These are phyloP conservation scores for Fragum sueziense DNA, from an alignment of 2,888 invertebrate genomes.

Conservation along the genomic window DNA sequence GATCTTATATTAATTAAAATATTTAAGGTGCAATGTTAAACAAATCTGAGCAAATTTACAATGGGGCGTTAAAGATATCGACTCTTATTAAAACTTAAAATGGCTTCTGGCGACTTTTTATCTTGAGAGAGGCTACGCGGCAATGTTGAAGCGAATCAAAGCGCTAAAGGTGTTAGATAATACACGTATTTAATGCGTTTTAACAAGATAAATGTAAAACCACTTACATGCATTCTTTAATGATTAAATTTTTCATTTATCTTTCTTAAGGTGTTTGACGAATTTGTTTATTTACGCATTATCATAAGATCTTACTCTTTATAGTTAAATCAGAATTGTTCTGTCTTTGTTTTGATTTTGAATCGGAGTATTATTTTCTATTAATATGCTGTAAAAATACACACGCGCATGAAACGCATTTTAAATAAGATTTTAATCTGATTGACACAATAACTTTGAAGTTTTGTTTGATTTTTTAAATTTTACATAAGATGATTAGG, in stretches of 20 bases:
- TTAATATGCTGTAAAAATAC: background rate
- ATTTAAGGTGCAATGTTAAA: too few relatives aligned
- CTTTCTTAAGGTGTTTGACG: background rate
- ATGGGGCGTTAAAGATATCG: background rate
- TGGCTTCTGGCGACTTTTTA: slow-evolving; percentile 10
- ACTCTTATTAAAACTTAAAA: background rate
- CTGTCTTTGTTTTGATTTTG: background rate
- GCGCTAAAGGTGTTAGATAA: slow-evolving; percentile 6
- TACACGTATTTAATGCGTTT: slow-evolving; percentile 7
- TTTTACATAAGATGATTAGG: background rate
- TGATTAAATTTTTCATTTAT: slow-evolving; percentile 12
- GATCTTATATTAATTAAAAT: too few relatives aligned
- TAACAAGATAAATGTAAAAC: slow-evolving; percentile 1
- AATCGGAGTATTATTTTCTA: slow-evolving; percentile 7
- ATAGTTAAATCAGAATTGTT: slow-evolving; percentile 1
- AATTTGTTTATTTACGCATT: background rate
- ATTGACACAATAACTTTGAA: background rate
- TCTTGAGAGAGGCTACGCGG: background rate
- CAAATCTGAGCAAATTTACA: background rate
- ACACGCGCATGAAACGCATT: background rate
- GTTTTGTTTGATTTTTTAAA: background rate
- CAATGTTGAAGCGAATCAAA: background rate
- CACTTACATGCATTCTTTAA: slow-evolving; percentile 20
- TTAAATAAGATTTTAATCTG: background rate
- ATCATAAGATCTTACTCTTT: background rate